Evolutionary conservation across 2,113 vertebrate genomes (phyloP).

Genomic region (Macquaria australasica): DNA sequence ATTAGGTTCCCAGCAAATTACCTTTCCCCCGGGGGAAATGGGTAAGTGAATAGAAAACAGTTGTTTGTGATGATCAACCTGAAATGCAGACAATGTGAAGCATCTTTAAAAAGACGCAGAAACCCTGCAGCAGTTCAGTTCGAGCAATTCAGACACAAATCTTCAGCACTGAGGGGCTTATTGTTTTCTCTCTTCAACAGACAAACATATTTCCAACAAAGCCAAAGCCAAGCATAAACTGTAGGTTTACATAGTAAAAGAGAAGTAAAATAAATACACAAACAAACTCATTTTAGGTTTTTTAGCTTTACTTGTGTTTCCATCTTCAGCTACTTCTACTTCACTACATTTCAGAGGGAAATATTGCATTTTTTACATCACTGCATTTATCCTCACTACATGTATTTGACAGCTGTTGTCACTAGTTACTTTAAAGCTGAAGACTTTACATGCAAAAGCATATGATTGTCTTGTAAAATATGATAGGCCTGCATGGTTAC

Average conservation of each 20-base stretch:
- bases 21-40: neutral
- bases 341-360: neutral
- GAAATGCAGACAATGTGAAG: neutral
- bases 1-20: neutral
- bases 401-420: neutral
- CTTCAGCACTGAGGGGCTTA: neutral
- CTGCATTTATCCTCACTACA: neutral
- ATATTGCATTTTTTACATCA: neutral
- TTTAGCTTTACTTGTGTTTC: neutral
- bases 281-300: neutral
- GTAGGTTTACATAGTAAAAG: no score
- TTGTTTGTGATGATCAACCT: neutral
- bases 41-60: neutral
- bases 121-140: neutral
- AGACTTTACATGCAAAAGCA: neutral
- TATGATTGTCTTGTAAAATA: neutral
- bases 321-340: neutral
- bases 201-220: neutral
- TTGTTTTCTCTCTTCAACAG: neutral
- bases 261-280: neutral
- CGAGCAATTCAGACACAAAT: neutral
- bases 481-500: neutral
- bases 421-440: neutral
- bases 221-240: neutral
- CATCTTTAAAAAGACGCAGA: neutral